Evolutionary conservation across 2,113 vertebrate genomes (phyloP).

Genomic region (Cinclus mexicanus): DNA sequence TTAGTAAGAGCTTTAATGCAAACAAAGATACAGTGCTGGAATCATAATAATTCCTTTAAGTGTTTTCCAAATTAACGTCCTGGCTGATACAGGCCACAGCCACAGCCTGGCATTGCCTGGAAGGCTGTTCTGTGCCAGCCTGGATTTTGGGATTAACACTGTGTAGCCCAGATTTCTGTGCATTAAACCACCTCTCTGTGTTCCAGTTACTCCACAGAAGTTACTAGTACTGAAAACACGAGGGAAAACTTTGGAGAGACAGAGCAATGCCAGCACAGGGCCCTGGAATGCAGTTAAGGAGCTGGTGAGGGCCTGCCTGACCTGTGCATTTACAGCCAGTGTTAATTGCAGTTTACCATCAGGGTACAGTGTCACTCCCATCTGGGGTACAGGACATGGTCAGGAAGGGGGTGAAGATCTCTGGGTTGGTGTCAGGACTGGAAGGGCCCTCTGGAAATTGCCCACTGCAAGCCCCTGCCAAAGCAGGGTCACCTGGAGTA

Average conservation of each 20-base stretch:
- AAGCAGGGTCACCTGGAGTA: neutral
- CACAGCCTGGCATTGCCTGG: neutral
- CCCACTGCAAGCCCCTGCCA: neutral
- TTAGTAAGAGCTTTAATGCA: neutral
- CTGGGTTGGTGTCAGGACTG: neutral
- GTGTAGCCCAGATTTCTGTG: neutral
- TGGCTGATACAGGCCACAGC: neutral
- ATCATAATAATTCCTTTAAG: neutral
- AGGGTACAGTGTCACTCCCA: neutral
- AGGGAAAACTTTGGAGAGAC: neutral
- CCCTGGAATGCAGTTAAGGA: neutral
- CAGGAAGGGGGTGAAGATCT: neutral
- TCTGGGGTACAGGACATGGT: neutral
- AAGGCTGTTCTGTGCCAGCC: neutral
- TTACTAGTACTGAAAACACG: fast-evolving
- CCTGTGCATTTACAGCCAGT: neutral
- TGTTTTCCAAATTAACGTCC: neutral
- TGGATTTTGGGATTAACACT: neutral
- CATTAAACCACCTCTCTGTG: neutral
- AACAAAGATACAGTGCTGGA: neutral
- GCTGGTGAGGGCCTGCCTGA: neutral
- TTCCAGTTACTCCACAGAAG: neutral
- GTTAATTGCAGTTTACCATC: neutral
- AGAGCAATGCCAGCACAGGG: neutral
- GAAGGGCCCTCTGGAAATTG: neutral